Conservation (phyloP, 2,113 vertebrate genomes). For the Pleuronectes platessa region DNA sequence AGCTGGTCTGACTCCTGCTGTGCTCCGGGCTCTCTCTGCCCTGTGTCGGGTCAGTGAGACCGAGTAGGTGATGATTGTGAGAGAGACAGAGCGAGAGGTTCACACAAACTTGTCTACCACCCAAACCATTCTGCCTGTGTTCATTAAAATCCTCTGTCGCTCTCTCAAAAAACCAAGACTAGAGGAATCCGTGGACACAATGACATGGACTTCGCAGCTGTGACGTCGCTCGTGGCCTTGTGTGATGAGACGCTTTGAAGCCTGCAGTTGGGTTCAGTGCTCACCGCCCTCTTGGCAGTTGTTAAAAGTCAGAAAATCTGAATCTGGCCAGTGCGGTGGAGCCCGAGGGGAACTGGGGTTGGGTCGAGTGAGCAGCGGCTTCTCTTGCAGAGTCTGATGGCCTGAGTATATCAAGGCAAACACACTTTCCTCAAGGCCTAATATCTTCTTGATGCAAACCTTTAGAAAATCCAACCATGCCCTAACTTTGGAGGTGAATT, state of each 20-base stretch:
- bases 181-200: neutral
- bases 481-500: conserved; percentile 1
- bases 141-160: conserved; percentile 1
- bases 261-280: conserved; percentile 9
- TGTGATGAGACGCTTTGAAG: conserved; percentile 47
- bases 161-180: conserved; percentile 17
- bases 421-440: conserved; percentile 15
- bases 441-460: neutral
- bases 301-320: conserved; percentile 43
- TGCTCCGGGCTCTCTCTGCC: conserved; percentile 52
- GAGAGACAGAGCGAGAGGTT: conserved; percentile 7
- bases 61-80: conserved; percentile 58
- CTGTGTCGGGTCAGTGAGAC: conserved; percentile 58
- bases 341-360: conserved; percentile 21
- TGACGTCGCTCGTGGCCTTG: conserved; percentile 35
- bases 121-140: conserved; percentile 9
- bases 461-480: conserved; percentile 9
- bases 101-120: conserved; percentile 18
- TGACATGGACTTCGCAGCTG: conserved; percentile 6
- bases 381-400: conserved; percentile 20
- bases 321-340: conserved; percentile 39
- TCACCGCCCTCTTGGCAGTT: conserved; percentile 38
- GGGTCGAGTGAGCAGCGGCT: conserved; percentile 24
- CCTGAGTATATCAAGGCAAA: conserved; percentile 28
- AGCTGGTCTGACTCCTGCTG: conserved; percentile 54